phyloP scores from a whole-genome alignment of 2,113 vertebrate species.

The Syngnathus scovelli region DNA sequence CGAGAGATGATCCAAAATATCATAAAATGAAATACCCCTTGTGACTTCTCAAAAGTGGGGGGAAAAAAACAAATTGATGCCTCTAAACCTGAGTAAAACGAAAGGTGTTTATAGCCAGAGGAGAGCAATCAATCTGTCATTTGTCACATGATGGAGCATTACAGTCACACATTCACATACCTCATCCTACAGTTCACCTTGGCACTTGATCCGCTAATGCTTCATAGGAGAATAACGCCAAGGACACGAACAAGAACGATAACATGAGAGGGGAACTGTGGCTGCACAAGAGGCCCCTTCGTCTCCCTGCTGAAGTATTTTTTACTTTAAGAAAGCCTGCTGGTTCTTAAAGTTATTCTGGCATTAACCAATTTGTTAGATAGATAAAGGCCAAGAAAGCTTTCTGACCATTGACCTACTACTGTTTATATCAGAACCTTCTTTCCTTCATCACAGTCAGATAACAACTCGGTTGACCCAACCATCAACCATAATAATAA shows the following conservation, averaged over 20 bases:
- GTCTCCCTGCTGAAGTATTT: background rate
- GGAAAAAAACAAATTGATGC: background rate
- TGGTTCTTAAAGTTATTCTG: background rate
- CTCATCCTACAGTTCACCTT: conserved; percentile 1
- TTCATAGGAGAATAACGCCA: conserved; percentile 1
- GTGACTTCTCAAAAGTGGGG: background rate
- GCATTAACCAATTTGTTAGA: background rate
- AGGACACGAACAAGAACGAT: background rate
- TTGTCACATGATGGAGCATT: conserved; percentile 1
- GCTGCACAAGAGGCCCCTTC: background rate
- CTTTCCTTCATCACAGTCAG: too few relatives aligned
- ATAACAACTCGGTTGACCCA: too few relatives aligned
- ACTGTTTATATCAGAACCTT: too few relatives aligned
- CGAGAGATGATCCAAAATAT: conserved; percentile 2
- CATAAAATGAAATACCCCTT: background rate
- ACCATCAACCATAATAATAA: too few relatives aligned
- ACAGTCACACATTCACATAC: background rate
- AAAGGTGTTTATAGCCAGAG: conserved; percentile 1
- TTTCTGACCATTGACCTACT: too few relatives aligned
- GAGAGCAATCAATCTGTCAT: background rate
- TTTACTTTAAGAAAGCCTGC: background rate
- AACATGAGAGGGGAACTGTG: background rate
- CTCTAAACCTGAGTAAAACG: background rate
- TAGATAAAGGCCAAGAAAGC: too few relatives aligned
- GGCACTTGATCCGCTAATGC: background rate